Base-by-base conservation (phyloP, 2,797 vertebrate species). In the Lophius americanus region DNA sequence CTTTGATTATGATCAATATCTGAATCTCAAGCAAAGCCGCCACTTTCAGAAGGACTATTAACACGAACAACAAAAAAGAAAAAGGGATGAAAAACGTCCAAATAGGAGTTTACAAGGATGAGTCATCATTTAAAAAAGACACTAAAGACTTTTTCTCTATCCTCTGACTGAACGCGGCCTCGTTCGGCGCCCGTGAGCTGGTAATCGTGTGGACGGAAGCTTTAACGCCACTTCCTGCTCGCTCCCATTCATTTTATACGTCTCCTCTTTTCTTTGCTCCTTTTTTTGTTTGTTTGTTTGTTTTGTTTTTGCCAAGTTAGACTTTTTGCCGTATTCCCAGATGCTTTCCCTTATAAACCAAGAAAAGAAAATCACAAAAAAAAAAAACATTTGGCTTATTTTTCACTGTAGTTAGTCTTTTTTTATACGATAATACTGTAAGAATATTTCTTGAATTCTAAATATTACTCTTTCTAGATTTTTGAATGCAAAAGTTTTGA, bases 381-480 rank as follows among this genome's bases (percentile, higher is more conserved):
- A 91, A 92, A 96, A 96, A 95, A 95, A 93, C 95, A 96, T 96
- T 98, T 98, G 97, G 97, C 96, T 98, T 99, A 99, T 99, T 99
- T 99, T 99, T 99, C 97, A 99, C 96, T 96, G 95, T 99, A 99
- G 98, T 95, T 99, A 98, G 97, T 96, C 95, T 99, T 99, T 23
- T 23, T 23, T 99, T 99, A 98, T 99, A 99, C 97, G 96, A 99
- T 97, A 97, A 98, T 98, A 97, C 96, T 97, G 96, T 99, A 98
- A 99, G 96, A 99, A 99, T 98, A 98, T 99, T 98, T 99, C 97
- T 99, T 98, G 96, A 98, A 98, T 97, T 98, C 96, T 97, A 98
- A 98, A 99, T 98, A 99, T 99, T 98, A 98, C 97, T 99, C 98
- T 99, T 99, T 99, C 97, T 99, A 99, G 98, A 99, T 99, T 99